Evolutionary conservation across 2,797 vertebrate species (phyloP), one percentile per base, ranked within the genome.

Genomic region (Spheniscus humboldti): DNA sequence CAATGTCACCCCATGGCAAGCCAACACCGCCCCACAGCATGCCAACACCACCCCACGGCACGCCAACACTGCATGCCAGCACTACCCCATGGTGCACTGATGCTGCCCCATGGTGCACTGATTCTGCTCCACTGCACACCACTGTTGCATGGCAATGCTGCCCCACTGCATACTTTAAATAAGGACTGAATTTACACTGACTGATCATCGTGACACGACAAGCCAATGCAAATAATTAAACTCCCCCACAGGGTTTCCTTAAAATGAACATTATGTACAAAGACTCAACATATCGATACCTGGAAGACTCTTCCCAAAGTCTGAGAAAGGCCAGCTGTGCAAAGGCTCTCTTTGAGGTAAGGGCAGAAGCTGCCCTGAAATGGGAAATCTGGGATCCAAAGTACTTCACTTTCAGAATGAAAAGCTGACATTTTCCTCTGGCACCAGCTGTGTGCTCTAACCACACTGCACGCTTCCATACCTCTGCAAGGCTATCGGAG

Each of bases 121-220:
- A 3, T 28, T 50, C 45, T 53, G 64, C 53, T 7, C 31, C 35
- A 8, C n/a, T 11, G 18, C n/a, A 56, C 39, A 20, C 13, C 57
- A 18, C 7, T 7, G 3, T 22, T 14, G 18, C n/a, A 28, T 1
- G 50, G 5, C 33, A 25, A 8, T 7, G 28, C 66, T 59, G 52
- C n/a, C 45, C 73, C 79, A 39, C 6, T 10, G 14, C 13, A 9
- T 15, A 19, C 30, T 31, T 53, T 6, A 68, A 62, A 57, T 24
- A 10, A 60, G 57, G 74, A 45, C 30, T 35, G 4, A 59, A 31
- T 13, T 16, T 41, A 16, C 66, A 23, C 33, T 7, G 17, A 2
- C 28, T 7, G n/a, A 16, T 11, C 47, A 0, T 1, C 7, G 0
- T 2, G 12, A 35, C 19, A 5, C 2, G 11, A 66, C 19, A 35